Base-by-base conservation (phyloP, 2,888 invertebrate species). In the Lasioglossum pauxillum region DNA sequence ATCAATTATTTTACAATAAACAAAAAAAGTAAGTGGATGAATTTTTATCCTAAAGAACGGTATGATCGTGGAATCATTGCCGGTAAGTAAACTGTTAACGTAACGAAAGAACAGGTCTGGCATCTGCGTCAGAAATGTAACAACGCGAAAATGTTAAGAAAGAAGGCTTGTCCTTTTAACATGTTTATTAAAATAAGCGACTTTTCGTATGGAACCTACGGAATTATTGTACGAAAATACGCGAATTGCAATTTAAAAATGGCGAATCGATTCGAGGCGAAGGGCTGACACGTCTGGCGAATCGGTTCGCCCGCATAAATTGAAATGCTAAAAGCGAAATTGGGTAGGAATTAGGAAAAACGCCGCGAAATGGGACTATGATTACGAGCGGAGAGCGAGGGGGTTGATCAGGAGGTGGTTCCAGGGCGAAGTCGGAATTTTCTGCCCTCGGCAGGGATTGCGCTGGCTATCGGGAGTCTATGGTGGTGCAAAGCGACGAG, bases 271-370 rank as follows among this genome's bases (percentile, higher is more conserved):
- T 19, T 38, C 19, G 38, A 27, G 16, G 60, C 81, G 41, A 38
- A 71, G 82, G 76, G 80, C 80, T 72, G 87, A 79, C 87, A 86
- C 85, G 87, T 88, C 90, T 88, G 91, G 90, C 92, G 92, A 93
- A 93, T 93, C 93, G 90, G 89, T 92, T 90, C 86, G 89, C 91
- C 91, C 89, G 90, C 91, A 93, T 93, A 94, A 94, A 94, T 94
- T 94, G 94, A 94, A 94, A 94, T 92, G 94, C 92, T 94, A 93
- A 94, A 93, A 94, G 94, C 93, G 94, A 93, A 94, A 94, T 94
- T 93, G 94, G 94, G 93, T 92, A 94, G 93, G 91, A 94, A 94
- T 94, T 94, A 92, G 93, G 93, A 92, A 92, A 92, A 92, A 91
- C 88, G 91, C 90, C 87, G 86, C 90, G 92, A 92, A 92, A 92